Conservation (phyloP, 92 coral and sea anemone species). For the Heliopora coerulea region DNA sequence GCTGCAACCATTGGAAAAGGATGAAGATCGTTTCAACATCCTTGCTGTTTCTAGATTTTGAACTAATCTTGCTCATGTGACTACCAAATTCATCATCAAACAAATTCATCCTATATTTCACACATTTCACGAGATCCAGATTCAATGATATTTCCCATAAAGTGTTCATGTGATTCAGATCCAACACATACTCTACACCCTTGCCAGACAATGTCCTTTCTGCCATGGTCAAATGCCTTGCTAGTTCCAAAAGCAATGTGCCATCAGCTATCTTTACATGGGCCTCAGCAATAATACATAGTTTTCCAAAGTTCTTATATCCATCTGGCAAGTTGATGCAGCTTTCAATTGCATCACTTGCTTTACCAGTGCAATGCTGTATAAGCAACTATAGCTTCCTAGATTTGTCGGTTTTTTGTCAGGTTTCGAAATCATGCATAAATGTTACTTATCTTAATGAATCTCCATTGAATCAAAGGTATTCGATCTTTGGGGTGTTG, state of each 20-base stretch:
- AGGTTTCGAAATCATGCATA: constrained; percentile 59
- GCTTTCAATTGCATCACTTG: constrained; percentile 62
- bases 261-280: constrained; percentile 61
- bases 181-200: constrained; percentile 59
- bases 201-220: constrained; percentile 61
- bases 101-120: neutral
- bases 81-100: neutral
- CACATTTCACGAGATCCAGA: neutral
- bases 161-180: constrained; percentile 63
- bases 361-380: constrained; percentile 69
- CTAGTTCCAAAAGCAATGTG: constrained; percentile 48
- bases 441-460: constrained; percentile 55
- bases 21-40: too few species aligned
- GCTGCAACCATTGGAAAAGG: too few species aligned
- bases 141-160: constrained; percentile 52
- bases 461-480: constrained; percentile 60
- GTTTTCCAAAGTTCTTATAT: constrained; percentile 63
- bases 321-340: constrained; percentile 60
- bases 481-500: constrained; percentile 53
- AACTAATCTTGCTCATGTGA: neutral
- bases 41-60: neutral
- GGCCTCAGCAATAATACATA: constrained; percentile 63
- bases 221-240: constrained; percentile 56
- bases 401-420: constrained; percentile 44
- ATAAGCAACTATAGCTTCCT: constrained; percentile 59